phyloP scores from a whole-genome alignment of 1,140 invertebrate species.

The Mya arenaria region DNA sequence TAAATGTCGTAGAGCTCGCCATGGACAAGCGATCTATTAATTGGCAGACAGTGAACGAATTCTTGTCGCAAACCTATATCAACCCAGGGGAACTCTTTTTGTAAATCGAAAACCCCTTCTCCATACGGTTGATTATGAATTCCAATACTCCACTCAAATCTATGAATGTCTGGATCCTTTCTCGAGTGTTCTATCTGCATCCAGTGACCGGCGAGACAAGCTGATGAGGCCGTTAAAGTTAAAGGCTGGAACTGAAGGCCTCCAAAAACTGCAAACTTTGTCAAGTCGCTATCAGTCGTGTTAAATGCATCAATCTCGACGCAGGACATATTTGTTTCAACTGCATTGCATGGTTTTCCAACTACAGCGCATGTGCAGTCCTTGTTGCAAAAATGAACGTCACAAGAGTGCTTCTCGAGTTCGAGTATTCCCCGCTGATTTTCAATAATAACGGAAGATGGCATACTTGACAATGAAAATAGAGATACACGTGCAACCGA shows the following conservation, averaged over 20 bases:
- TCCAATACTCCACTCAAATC: slow-evolving; percentile 1
- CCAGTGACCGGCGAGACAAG: slow-evolving; percentile 49
- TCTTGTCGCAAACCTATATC: not conserved
- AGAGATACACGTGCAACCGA: slow-evolving; percentile 41
- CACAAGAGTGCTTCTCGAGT: slow-evolving; percentile 57
- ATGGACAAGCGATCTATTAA: not conserved
- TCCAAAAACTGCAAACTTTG: not conserved
- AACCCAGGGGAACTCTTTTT: not conserved
- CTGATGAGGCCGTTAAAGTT: not conserved
- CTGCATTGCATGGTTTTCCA: slow-evolving; percentile 43
- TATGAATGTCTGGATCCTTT: not conserved
- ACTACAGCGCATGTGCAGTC: slow-evolving; percentile 58
- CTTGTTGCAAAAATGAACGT: slow-evolving; percentile 35
- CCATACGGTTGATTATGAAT: not conserved
- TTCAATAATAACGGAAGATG: not conserved
- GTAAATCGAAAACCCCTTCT: slow-evolving; percentile 20
- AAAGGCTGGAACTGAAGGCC: no score
- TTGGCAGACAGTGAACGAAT: slow-evolving; percentile 3
- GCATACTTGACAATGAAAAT: not conserved
- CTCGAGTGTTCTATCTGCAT: not conserved
- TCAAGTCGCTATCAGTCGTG: not conserved
- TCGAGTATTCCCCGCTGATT: slow-evolving; percentile 26
- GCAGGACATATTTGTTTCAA: not conserved
- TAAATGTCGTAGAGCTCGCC: not conserved
- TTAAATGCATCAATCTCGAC: not conserved